Percentiles rank a stretch among this genome's conserved stretches.
These are phyloP conservation scores for Podiceps cristatus DNA, from an alignment of 2,113 vertebrate species.

Conservation along the genomic window DNA sequence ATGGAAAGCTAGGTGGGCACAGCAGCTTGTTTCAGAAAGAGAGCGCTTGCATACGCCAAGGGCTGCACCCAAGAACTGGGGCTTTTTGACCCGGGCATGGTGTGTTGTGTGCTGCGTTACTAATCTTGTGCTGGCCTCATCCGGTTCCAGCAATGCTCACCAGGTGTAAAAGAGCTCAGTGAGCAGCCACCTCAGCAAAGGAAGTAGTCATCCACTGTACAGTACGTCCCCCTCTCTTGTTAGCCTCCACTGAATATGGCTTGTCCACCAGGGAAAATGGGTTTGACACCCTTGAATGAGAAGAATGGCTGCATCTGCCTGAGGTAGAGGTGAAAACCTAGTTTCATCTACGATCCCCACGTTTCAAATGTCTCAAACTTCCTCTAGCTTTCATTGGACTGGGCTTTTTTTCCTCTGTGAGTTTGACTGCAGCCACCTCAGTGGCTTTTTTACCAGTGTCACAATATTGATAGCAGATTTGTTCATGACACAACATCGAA, in stretches of 20 bases:
- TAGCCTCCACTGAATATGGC: background rate
- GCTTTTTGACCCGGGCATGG: background rate
- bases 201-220: background rate
- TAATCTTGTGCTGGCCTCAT: background rate
- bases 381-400: background rate
- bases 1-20: background rate
- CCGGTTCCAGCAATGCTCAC: background rate
- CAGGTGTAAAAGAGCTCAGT: no score
- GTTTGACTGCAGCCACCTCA: background rate
- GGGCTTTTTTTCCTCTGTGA: background rate
- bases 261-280: background rate
- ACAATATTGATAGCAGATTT: background rate
- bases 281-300: background rate
- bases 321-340: background rate
- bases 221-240: background rate
- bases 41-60: rapidly evolving
- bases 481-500: background rate
- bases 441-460: background rate
- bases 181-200: background rate
- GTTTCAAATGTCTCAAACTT: background rate
- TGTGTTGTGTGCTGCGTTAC: background rate
- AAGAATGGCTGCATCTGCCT: background rate
- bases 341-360: background rate
- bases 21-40: background rate
- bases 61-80: background rate